Conservation (phyloP, 1,140 invertebrate species). For the Polyergus mexicanus region DNA sequence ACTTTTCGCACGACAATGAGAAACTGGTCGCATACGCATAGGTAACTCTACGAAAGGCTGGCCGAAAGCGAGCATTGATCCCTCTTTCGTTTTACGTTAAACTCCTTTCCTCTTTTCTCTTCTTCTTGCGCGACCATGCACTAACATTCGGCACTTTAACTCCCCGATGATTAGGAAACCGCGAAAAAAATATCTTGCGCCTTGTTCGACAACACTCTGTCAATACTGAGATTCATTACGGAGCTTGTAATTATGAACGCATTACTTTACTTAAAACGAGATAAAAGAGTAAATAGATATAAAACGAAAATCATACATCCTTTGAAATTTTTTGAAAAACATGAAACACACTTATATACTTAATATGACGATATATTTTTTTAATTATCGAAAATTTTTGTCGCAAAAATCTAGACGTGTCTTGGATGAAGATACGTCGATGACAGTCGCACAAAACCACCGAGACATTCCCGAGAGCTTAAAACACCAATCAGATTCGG, state of each 20-base stretch:
- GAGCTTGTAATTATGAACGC: not conserved
- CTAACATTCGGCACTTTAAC: slow-evolving; percentile 37
- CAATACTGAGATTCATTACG: not conserved
- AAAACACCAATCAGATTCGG: slow-evolving; percentile 37
- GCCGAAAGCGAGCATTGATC: slow-evolving; percentile 8
- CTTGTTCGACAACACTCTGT: not conserved
- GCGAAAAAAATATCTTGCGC: slow-evolving; percentile 40
- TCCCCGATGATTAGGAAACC: not conserved
- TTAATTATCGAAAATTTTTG: slow-evolving; percentile 12
- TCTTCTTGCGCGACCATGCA: not conserved
- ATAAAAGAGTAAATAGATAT: not conserved
- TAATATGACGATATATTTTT: not conserved
- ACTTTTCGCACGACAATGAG: not conserved
- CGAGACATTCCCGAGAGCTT: not conserved
- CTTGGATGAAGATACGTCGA: slow-evolving; percentile 3
- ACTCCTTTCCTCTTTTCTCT: slow-evolving; percentile 2
- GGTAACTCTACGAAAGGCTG: slow-evolving; percentile 20
- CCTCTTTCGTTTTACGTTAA: slow-evolving; percentile 22
- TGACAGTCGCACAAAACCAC: slow-evolving; percentile 41
- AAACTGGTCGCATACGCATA: slow-evolving; percentile 2
- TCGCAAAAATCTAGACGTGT: not conserved
- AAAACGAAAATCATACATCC: not conserved
- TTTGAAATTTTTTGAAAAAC: not conserved
- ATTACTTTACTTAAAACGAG: not conserved
- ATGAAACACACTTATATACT: not conserved